Percentiles rank a stretch among this genome's conserved stretches.
These are phyloP conservation scores for Oscheius sp. DNA, from an alignment of 1,140 invertebrate species.

Conservation along the genomic window DNA sequence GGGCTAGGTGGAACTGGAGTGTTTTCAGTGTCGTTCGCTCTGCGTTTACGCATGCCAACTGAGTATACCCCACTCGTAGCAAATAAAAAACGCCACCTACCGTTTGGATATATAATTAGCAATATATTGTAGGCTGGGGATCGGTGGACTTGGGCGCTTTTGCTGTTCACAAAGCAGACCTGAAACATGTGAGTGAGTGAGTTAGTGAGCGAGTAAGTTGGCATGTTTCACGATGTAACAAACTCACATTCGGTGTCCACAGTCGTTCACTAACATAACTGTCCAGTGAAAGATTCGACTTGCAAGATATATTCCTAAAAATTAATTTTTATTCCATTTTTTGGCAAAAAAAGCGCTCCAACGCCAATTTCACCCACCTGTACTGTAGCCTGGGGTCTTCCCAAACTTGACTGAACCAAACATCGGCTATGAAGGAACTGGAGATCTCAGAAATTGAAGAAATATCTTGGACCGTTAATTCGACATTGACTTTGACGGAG, in stretches of 20 bases:
- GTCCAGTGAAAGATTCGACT: constrained; percentile 57
- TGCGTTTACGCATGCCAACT: too few species aligned
- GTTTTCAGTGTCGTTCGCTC: too few species aligned
- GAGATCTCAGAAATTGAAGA: constrained; percentile 60
- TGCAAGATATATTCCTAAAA: constrained; percentile 53
- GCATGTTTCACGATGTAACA: constrained; percentile 33
- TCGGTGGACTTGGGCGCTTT: constrained; percentile 56
- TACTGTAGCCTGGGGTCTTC: constrained; percentile 54
- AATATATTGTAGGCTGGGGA: constrained; percentile 54
- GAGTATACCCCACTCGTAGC: background rate
- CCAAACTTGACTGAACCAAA: constrained; percentile 61
- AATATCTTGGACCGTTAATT: constrained; percentile 59
- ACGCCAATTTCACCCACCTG: constrained; percentile 7
- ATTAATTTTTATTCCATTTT: background rate
- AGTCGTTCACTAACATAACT: constrained; percentile 53
- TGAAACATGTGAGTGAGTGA: too few species aligned
- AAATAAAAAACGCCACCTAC: constrained; percentile 24
- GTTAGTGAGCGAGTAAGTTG: too few species aligned
- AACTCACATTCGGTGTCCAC: constrained; percentile 58
- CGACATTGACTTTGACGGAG: constrained; percentile 52
- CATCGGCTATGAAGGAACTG: constrained; percentile 58
- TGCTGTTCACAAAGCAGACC: constrained; percentile 54
- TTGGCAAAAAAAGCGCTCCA: background rate
- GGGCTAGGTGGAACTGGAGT: too few species aligned
- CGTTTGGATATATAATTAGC: constrained; percentile 60